These are phyloP conservation scores for Pangasius larnaudii DNA, from an alignment of 2,797 vertebrate species.

Conservation along the genomic window DNA sequence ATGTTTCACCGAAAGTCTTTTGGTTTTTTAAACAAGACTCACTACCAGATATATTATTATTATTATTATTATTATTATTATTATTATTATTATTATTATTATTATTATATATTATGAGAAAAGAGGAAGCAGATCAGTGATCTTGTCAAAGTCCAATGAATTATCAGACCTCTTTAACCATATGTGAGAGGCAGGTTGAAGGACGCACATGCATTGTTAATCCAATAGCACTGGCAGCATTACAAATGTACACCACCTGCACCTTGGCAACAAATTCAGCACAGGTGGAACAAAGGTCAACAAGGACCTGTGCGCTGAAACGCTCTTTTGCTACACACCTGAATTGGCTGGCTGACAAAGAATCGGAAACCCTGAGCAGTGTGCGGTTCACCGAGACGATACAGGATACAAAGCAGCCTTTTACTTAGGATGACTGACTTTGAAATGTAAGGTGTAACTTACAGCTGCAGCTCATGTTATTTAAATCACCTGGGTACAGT, in stretches of 20 bases:
- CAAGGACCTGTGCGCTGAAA: conserved; percentile 17
- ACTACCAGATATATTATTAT: conserved; percentile 7
- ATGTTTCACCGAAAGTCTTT: neutral
- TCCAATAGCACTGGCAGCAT: conserved; percentile 41
- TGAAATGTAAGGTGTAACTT: conserved; percentile 36
- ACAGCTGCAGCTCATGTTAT: conserved; percentile 9
- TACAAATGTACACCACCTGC: conserved; percentile 40
- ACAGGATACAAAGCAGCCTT: conserved; percentile 55
- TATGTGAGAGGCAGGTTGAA: conserved; percentile 25
- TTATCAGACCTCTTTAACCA: conserved; percentile 50
- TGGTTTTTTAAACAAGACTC: neutral
- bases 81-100: no score
- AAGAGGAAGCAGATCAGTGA: conserved; percentile 21
- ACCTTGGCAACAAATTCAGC: conserved; percentile 38
- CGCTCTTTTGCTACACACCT: conserved; percentile 39
- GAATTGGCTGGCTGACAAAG: conserved; percentile 34
- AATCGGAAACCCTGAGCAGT: conserved; percentile 45
- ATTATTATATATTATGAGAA: neutral
- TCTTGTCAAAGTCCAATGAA: conserved; percentile 53
- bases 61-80: neutral
- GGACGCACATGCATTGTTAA: conserved; percentile 51
- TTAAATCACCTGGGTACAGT: neutral
- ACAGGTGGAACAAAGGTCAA: conserved; percentile 35
- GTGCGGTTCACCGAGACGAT: conserved; percentile 43
- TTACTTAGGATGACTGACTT: conserved; percentile 4